Base-by-base conservation (phyloP, 2,888 invertebrate genomes). In the Carcina quercana region DNA sequence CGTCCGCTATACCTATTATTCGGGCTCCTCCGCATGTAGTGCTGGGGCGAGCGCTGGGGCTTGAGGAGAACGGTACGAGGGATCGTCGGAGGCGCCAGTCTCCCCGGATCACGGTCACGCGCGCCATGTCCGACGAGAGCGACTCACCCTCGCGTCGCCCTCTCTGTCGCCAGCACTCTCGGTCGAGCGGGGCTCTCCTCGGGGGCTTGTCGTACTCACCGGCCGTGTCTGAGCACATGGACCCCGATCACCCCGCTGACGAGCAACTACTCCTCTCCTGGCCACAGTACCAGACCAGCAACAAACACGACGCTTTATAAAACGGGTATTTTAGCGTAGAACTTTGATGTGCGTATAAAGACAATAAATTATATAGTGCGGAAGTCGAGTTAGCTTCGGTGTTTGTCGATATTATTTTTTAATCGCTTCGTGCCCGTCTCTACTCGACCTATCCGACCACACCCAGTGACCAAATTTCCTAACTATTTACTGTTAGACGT, bases 101-200 rank as follows among this genome's bases (percentile, higher is more conserved):
- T 5, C 91, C 92, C 1, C 84, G 88, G 32, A 91, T 91, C 34
- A 86, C 91, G 5, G 91, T 92, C 43, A 91, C 91, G 1, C 75
- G 91, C 28, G 91, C 91, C 2, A 88, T 88, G 79, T 91, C 91
- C 11, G 91, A 91, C 52, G 91, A 91, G 53, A 89, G 89, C 50
- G 90, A 89, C 39, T 85, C 84, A 1, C 86, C 83, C 13, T 85
- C 87, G 14, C 69, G 79, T 7, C 72, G 80, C 0, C 78, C 80
- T 11, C 60, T 83, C 3, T 82, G 83, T 38, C 71, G 82, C 1
- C 83, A 83, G 47, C 83, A 83, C 35, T 83, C 83, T 11, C 74
- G 83, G 2, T 83, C 83, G 0, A 82, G 80, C 34, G 80, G 82
- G 2, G 89, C 74, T 66, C 87, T 65, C 37, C 66, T 67, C 36